Conservation (phyloP, 2,113 vertebrate genomes). For the Callopanchax toddi region DNA sequence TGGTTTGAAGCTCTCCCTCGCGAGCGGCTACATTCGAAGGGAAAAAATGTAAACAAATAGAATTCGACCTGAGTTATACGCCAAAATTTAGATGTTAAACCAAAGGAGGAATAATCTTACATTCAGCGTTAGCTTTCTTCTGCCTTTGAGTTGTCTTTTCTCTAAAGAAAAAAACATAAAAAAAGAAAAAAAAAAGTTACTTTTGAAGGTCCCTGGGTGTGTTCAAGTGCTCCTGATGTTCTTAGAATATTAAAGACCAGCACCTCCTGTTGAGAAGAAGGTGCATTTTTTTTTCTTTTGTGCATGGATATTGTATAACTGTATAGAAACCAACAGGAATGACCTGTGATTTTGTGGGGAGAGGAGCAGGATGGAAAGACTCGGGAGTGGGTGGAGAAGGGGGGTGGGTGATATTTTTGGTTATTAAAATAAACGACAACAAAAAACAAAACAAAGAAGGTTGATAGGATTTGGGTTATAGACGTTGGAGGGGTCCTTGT, state of each 20-base stretch:
- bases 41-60: conserved; percentile 38
- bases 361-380: conserved; percentile 63
- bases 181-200: conserved; percentile 62
- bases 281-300: conserved; percentile 77
- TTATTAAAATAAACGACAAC: conserved; percentile 51
- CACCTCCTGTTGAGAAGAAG: conserved; percentile 75
- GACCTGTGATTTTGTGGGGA: conserved; percentile 78
- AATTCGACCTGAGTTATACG: conserved; percentile 62
- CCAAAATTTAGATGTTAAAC: conserved; percentile 70
- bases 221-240: conserved; percentile 92
- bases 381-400: conserved; percentile 61
- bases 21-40: conserved; percentile 30
- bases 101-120: conserved; percentile 68
- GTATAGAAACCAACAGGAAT: conserved; percentile 84
- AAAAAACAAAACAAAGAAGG: conserved; percentile 2
- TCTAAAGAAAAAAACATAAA: conserved; percentile 60
- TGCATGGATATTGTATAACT: conserved; percentile 87
- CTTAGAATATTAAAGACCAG: conserved; percentile 87
- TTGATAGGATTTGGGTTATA: conserved; percentile 66
- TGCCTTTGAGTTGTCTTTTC: conserved; percentile 77
- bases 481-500: conserved; percentile 76
- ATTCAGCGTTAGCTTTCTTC: conserved; percentile 72
- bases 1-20: conserved; percentile 46
- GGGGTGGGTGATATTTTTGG: conserved; percentile 71
- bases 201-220: conserved; percentile 86